Conservation (phyloP, 2,888 invertebrate genomes). For the Limnephilus rhombicus region DNA sequence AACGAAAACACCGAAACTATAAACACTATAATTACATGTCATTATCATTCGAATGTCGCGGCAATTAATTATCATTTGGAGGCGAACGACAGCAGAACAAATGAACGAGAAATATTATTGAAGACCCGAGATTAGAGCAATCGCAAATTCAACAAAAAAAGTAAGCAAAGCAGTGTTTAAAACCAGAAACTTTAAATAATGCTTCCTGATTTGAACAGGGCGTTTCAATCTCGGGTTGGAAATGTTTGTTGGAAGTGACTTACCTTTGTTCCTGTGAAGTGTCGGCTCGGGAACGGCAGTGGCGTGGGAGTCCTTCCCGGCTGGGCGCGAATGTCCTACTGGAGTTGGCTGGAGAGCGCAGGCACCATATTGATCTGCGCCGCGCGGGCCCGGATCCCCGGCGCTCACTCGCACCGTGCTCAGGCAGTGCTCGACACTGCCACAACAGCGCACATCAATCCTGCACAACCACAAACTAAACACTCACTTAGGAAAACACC, state of each 20-base stretch:
- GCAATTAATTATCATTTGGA: background rate
- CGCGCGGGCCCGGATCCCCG: slow-evolving; percentile 23
- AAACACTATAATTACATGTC: background rate
- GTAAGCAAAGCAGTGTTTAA: background rate
- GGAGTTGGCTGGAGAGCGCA: slow-evolving; percentile 22
- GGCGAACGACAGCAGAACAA: background rate
- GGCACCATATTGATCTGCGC: slow-evolving; percentile 55
- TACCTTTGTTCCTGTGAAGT: slow-evolving; percentile 49
- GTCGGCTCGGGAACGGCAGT: slow-evolving; percentile 31
- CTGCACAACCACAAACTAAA: background rate
- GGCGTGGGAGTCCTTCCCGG: slow-evolving; percentile 41
- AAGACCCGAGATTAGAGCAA: background rate
- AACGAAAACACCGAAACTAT: background rate
- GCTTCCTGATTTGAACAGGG: slow-evolving; percentile 1
- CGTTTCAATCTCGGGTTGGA: slow-evolving; percentile 14
- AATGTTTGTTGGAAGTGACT: slow-evolving; percentile 7
- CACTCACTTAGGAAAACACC: background rate
- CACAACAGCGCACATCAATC: background rate
- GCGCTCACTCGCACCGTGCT: background rate
- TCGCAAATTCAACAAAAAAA: background rate
- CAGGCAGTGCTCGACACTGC: background rate
- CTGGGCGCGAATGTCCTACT: slow-evolving; percentile 51
- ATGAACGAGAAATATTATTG: background rate
- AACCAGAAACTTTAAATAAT: background rate
- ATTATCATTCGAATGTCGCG: background rate